Base-by-base conservation (phyloP, 2,888 invertebrate genomes). In the Marronus borbonicus region DNA sequence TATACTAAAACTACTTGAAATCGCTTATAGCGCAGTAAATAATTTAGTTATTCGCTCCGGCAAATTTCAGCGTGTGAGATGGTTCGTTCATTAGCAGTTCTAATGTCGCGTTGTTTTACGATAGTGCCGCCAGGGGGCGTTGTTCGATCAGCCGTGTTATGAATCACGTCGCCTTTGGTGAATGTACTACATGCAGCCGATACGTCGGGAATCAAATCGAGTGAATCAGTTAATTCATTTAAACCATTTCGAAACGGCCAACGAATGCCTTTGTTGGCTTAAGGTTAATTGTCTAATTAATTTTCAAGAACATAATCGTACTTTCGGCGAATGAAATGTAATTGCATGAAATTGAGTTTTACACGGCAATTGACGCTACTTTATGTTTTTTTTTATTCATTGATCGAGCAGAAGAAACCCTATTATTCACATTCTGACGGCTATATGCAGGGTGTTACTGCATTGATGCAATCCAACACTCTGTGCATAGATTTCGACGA, bases 71-170 rank as follows among this genome's bases (percentile, higher is more conserved):
- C 44, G 75, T 74, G 75, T 75, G 49, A 78, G 80, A 81, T 82
- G 82, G 81, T 81, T 81, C 81, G 81, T 82, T 81, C 79, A 82
- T 80, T 81, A 81, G 78, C 68, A 80, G 76, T 77, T 78, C 78
- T 78, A 77, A 78, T 80, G 79, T 80, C 79, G 78, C 76, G 81
- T 80, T 81, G 78, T 80, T 81, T 81, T 81, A 79, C 79, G 80
- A 79, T 78, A 76, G 58, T 78, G 78, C 80, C 76, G 78, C 76
- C 77, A 64, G 76, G 77, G 20, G 64, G 64, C 64, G 62, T 60
- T 77, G 52, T 74, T 64, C 77, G 78, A 72, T 72, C 58, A 36
- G 58, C 36, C 72, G 72, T 72, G 72, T 72, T 72, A 72, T 72
- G 72, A 72, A 72, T 72, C 72, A 72, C 72, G 72, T 72, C 72